Percentiles rank a stretch among this genome's conserved stretches.
Conservation (phyloP, 2,797 vertebrate species). For the Acrocephalus scirpaceus region DNA sequence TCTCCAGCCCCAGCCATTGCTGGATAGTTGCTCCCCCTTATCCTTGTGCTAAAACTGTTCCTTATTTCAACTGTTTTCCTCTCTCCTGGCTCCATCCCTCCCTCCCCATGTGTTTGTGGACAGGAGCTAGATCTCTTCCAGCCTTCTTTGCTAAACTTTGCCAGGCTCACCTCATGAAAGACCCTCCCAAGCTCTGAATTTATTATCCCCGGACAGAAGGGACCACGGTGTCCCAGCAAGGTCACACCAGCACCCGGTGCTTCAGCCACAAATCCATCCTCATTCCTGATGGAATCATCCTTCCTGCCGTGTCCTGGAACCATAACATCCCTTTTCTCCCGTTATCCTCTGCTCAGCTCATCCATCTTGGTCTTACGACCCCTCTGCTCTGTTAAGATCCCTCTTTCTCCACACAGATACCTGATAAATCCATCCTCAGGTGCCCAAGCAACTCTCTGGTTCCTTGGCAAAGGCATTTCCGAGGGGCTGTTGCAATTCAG, state of each 20-base stretch:
- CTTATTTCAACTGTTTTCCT: neutral
- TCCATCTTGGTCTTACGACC: accelerated
- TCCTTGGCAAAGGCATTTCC: neutral
- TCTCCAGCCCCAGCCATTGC: neutral
- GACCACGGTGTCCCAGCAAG: neutral
- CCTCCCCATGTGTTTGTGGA: neutral
- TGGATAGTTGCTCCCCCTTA: neutral
- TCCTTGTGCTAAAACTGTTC: neutral
- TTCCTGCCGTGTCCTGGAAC: neutral
- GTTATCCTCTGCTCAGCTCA: neutral
- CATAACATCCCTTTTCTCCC: accelerated
- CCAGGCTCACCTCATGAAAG: neutral
- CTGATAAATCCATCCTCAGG: neutral
- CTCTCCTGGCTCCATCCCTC: neutral
- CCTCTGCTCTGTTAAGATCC: neutral
- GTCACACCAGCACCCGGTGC: neutral
- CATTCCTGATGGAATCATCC: neutral
- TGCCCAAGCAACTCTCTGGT: neutral
- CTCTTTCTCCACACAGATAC: neutral
- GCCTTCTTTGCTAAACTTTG: neutral
- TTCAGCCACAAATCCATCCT: neutral
- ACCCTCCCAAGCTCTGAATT: neutral
- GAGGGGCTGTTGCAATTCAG: neutral
- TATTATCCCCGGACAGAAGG: neutral
- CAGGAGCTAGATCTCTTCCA: neutral